Percentiles rank a stretch among this genome's conserved stretches.
These are phyloP conservation scores for Drosophila eohydei DNA, from an alignment of 2,888 invertebrate species.

Conservation along the genomic window DNA sequence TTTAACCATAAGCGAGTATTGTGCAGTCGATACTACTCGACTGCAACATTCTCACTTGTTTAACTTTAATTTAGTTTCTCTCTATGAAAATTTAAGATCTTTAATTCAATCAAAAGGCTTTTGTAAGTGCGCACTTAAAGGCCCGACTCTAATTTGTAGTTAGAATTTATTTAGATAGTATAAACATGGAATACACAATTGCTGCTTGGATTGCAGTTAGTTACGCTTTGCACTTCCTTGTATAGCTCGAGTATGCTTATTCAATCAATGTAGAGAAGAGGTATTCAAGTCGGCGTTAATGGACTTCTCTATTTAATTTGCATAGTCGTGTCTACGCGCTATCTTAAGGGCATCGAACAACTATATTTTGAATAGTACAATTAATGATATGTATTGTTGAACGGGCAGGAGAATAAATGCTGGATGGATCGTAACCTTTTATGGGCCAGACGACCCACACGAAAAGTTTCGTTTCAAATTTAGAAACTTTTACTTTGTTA, in stretches of 20 bases:
- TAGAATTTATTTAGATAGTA: background rate
- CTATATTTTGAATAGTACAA: background rate
- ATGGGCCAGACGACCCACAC: conserved; percentile 23
- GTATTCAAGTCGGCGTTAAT: background rate
- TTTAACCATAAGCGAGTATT: background rate
- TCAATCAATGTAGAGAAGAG: background rate
- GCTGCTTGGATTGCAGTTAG: background rate
- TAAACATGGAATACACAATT: background rate
- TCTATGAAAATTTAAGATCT: background rate
- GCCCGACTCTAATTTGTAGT: background rate
- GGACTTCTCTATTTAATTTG: background rate
- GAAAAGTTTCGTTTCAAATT: conserved; percentile 19
- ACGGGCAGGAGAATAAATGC: background rate
- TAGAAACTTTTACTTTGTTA: conserved; percentile 45
- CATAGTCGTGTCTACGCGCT: background rate
- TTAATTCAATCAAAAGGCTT: background rate
- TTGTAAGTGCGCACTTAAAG: background rate
- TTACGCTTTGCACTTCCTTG: background rate
- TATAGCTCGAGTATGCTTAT: background rate
- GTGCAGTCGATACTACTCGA: background rate
- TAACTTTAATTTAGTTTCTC: background rate
- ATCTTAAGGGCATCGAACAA: background rate
- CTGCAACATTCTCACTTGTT: background rate
- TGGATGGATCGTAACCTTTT: conserved; percentile 41
- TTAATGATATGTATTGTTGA: conserved; percentile 3